Evolutionary conservation across 2,888 invertebrate species (phyloP).

Genomic region (Smittia sp.): DNA sequence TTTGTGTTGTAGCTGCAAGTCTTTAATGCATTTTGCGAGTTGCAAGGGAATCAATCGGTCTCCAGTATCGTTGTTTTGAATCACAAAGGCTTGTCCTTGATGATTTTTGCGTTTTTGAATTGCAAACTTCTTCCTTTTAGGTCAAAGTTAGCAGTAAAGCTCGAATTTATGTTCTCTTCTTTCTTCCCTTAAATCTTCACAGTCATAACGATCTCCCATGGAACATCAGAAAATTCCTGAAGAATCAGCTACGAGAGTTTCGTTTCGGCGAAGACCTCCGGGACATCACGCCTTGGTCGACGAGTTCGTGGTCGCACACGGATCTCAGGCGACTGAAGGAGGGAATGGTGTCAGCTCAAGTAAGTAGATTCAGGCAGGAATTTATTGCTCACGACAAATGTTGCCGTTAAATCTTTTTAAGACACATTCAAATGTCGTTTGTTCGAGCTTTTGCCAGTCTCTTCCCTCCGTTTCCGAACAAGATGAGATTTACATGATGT

Average conservation of each 20-base stretch:
- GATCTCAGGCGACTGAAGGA: constrained; percentile 69
- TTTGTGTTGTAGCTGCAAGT: too few relatives aligned
- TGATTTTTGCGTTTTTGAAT: too few relatives aligned
- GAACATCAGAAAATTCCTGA: constrained; percentile 67
- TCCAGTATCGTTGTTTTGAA: too few relatives aligned
- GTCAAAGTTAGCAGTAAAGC: too few relatives aligned
- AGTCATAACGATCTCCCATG: constrained; percentile 64
- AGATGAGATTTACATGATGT: not conserved
- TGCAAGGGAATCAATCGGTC: too few relatives aligned
- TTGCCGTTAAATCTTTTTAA: not conserved
- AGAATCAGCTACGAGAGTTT: constrained; percentile 61
- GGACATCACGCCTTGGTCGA: constrained; percentile 71
- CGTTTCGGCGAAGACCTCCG: constrained; percentile 66
- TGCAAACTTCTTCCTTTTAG: too few relatives aligned
- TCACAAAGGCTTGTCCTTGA: too few relatives aligned
- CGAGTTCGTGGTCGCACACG: constrained; percentile 75
- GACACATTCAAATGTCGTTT: constrained; percentile 15
- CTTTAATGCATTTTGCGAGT: too few relatives aligned
- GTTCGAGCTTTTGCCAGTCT: not conserved
- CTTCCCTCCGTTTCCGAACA: not conserved
- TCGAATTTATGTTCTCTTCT: not conserved
- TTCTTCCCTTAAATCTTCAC: constrained; percentile 9
- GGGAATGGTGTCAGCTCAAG: constrained; percentile 75
- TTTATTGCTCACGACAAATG: constrained; percentile 10
- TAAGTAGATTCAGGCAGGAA: constrained; percentile 47